phyloP scores from a whole-genome alignment of 2,888 invertebrate species.

The Tineola bisselliella region DNA sequence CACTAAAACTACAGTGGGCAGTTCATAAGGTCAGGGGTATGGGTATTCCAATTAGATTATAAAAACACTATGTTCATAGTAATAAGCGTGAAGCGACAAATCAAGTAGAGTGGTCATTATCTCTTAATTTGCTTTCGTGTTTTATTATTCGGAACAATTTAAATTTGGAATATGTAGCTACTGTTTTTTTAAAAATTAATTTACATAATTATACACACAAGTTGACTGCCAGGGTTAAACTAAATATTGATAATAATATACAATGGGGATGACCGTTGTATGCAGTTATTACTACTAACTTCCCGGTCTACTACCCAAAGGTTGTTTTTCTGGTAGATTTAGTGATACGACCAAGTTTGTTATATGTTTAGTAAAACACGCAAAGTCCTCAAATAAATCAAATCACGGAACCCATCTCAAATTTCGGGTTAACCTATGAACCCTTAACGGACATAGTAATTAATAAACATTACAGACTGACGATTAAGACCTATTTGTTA shows the following conservation, averaged over 20 bases:
- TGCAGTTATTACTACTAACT: too few relatives aligned
- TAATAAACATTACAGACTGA: neutral
- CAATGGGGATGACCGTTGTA: too few relatives aligned
- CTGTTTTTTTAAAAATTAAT: neutral
- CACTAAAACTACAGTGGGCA: too few relatives aligned
- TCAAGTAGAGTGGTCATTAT: neutral
- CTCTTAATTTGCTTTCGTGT: neutral
- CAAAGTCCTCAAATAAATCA: neutral
- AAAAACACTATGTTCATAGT: neutral
- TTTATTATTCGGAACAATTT: slow-evolving; percentile 4
- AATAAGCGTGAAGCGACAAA: neutral
- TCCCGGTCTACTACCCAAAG: too few relatives aligned
- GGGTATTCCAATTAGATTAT: too few relatives aligned
- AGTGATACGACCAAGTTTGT: too few relatives aligned
- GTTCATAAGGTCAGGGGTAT: too few relatives aligned
- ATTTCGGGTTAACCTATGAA: neutral
- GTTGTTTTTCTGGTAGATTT: too few relatives aligned
- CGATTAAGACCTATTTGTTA: neutral
- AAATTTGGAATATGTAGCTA: neutral
- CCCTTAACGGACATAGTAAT: neutral
- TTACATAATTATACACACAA: too few relatives aligned
- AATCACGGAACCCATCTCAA: neutral
- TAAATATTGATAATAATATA: too few relatives aligned
- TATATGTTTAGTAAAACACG: too few relatives aligned
- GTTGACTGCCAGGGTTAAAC: too few relatives aligned